A percentile compares a stretch with the other conserved stretches of the same genome.
phyloP scores from a whole-genome alignment of 1,140 invertebrate species.

The Cotesia typhae region DNA sequence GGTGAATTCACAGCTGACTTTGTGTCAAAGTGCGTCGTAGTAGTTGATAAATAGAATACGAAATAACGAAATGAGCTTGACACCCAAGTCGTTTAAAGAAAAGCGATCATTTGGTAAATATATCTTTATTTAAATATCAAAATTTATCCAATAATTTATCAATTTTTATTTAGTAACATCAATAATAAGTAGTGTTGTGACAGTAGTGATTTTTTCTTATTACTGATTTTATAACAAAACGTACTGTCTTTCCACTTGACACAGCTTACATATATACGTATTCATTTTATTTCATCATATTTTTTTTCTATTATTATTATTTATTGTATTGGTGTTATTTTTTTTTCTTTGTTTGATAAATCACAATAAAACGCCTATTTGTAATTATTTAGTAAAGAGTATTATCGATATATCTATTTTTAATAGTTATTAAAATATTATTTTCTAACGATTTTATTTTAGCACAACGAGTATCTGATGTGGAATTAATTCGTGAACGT shows the following conservation, averaged over 20 bases:
- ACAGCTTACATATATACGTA: too few relatives aligned
- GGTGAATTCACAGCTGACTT: slow-evolving; percentile 29
- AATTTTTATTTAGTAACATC: neutral
- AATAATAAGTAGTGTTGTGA: too few relatives aligned
- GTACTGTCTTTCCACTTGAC: too few relatives aligned
- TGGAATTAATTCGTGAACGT: slow-evolving; percentile 60
- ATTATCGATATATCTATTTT: slow-evolving; percentile 4
- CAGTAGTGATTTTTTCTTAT: too few relatives aligned
- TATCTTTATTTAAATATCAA: slow-evolving; percentile 4
- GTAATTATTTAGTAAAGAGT: too few relatives aligned
- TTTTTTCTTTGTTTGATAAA: neutral
- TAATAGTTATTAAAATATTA: slow-evolving; percentile 11
- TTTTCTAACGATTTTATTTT: slow-evolving; percentile 40
- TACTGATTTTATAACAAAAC: too few relatives aligned
- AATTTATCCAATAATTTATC: neutral
- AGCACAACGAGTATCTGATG: slow-evolving; percentile 65
- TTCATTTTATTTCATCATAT: too few relatives aligned
- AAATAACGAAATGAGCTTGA: slow-evolving; percentile 48
- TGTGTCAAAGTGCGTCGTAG: slow-evolving; percentile 34
- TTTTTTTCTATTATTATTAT: neutral
- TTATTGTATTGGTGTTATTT: neutral
- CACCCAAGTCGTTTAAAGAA: slow-evolving; percentile 54
- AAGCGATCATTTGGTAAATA: slow-evolving; percentile 55
- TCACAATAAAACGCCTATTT: too few relatives aligned
- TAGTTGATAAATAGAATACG: slow-evolving; percentile 27